Evolutionary conservation across 2,888 invertebrate genomes (phyloP).

Genomic region (Drosophila silvestris): DNA sequence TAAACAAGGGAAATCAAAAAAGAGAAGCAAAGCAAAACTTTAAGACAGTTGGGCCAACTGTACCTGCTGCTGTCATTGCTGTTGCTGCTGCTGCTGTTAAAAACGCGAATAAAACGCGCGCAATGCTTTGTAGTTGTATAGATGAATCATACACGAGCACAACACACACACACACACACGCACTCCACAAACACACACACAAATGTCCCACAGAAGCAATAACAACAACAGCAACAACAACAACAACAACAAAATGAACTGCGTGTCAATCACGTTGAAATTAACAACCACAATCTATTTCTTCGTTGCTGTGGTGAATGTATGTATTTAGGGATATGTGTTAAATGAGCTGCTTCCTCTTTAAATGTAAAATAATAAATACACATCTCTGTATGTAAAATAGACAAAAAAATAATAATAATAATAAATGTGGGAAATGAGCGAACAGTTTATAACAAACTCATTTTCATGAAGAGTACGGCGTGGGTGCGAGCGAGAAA

Average conservation of each 20-base stretch:
- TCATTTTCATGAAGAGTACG: constrained; percentile 11
- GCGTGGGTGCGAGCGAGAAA: constrained; percentile 1
- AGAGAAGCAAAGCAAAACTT: constrained; percentile 12
- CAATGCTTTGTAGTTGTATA: constrained; percentile 35
- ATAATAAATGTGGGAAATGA: constrained; percentile 29
- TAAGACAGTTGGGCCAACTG: constrained; percentile 52
- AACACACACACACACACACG: constrained; percentile 1
- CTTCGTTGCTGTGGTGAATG: constrained; percentile 30
- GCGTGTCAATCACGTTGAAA: constrained; percentile 42
- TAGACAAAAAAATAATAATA: constrained; percentile 2
- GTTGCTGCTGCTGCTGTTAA: constrained; percentile 32
- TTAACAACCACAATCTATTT: constrained; percentile 26
- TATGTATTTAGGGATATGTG: constrained; percentile 32
- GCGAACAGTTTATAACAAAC: constrained; percentile 18
- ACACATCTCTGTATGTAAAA: constrained; percentile 13
- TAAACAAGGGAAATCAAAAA: neutral
- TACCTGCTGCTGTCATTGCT: constrained; percentile 45
- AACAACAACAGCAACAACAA: constrained; percentile 1
- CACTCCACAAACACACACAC: constrained; percentile 3
- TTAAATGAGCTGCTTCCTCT: constrained; percentile 74
- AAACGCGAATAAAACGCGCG: constrained; percentile 54
- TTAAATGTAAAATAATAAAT: constrained; percentile 59
- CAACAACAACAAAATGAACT: constrained; percentile 24
- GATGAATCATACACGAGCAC: constrained; percentile 41
- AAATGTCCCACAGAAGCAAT: constrained; percentile 10